Evolutionary conservation across 2,888 invertebrate species (phyloP).

Genomic region (Ectemnius cavifrons): DNA sequence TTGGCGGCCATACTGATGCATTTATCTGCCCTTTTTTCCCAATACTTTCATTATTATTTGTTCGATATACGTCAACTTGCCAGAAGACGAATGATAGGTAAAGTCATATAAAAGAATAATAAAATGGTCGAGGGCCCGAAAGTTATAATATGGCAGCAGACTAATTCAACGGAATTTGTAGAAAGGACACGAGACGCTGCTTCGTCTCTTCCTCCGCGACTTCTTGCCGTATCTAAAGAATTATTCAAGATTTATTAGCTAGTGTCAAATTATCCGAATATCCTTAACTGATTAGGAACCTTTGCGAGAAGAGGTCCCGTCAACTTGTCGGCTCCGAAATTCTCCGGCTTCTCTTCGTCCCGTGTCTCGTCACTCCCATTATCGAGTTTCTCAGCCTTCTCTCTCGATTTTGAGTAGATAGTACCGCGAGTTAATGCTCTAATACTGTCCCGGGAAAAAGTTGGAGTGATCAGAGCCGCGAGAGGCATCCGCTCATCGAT

Average conservation of each 20-base stretch:
- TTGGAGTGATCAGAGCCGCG: slow-evolving; percentile 59
- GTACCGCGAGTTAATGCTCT: slow-evolving; percentile 60
- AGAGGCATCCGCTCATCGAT: slow-evolving; percentile 63
- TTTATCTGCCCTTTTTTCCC: no score
- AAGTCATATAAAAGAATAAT: no score
- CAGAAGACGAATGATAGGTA: no score
- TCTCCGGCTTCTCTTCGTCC: slow-evolving; percentile 35
- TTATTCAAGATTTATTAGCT: not conserved
- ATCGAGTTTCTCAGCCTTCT: slow-evolving; percentile 14
- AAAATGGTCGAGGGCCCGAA: no score
- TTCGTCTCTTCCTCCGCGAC: slow-evolving; percentile 43
- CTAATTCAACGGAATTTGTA: no score
- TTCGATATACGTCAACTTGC: no score
- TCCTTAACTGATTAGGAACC: slow-evolving; percentile 25
- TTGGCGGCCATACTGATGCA: no score
- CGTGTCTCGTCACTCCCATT: not conserved
- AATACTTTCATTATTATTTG: no score
- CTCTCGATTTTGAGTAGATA: slow-evolving; percentile 34
- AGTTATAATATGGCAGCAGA: no score
- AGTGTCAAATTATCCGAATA: not conserved
- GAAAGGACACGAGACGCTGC: slow-evolving; percentile 20
- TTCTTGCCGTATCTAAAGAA: slow-evolving; percentile 43
- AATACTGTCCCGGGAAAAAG: slow-evolving; percentile 62
- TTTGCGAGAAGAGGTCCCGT: slow-evolving; percentile 57
- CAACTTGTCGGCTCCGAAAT: slow-evolving; percentile 41